phyloP scores from a whole-genome alignment of 2,888 invertebrate genomes.

The Miltochrista miniata region DNA sequence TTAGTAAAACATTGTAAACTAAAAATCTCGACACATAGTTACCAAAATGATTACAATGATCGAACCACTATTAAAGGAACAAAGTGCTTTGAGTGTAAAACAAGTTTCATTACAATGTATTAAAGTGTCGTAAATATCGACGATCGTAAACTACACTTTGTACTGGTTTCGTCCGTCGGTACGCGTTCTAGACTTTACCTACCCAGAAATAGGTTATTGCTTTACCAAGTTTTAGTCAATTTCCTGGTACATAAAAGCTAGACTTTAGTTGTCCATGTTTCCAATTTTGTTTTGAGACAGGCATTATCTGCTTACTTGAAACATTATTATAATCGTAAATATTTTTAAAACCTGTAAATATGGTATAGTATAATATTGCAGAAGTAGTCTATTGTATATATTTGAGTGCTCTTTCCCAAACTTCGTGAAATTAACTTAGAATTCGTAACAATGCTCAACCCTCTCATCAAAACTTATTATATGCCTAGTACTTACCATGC shows the following conservation, averaged over 20 bases:
- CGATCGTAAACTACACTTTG: constrained; percentile 12
- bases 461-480: no score
- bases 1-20: neutral
- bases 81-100: constrained; percentile 14
- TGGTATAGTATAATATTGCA: no score
- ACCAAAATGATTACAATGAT: constrained; percentile 4
- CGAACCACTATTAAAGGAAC: constrained; percentile 4
- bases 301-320: no score
- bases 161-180: constrained; percentile 6
- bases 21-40: neutral
- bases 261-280: no score
- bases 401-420: no score
- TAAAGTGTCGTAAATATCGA: constrained; percentile 16
- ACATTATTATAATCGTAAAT: no score
- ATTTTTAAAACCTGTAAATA: no score
- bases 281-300: no score
- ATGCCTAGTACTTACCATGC: no score
- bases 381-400: no score
- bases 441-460: no score
- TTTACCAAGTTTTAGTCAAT: neutral
- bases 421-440: no score
- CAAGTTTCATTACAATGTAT: constrained; percentile 19
- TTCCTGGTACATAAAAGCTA: neutral
- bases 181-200: constrained; percentile 2
- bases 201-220: constrained; percentile 3